Conservation (phyloP, 1,140 invertebrate species). For the Sminthurinus signatus region DNA sequence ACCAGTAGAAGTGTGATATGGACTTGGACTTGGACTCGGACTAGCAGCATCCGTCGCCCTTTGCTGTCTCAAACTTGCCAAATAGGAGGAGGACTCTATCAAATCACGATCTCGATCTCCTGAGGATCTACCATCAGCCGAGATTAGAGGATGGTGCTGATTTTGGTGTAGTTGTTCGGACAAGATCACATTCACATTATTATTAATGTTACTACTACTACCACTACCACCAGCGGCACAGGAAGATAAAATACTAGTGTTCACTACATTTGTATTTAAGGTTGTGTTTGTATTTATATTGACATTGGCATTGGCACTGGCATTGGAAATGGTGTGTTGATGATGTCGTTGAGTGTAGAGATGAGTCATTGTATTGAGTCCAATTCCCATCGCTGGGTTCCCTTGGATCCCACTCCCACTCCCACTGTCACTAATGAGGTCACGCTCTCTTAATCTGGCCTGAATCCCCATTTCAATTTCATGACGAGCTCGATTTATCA, state of each 20-base stretch:
- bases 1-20: too few relatives aligned
- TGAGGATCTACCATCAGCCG: too few relatives aligned
- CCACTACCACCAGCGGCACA: too few relatives aligned
- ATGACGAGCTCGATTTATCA: constrained; percentile 4
- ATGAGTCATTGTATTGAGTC: constrained; percentile 14
- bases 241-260: too few relatives aligned
- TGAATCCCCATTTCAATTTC: constrained; percentile 17
- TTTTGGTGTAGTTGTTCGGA: too few relatives aligned
- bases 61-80: background rate
- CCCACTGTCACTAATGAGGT: background rate
- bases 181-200: too few relatives aligned
- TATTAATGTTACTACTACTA: too few relatives aligned
- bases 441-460: constrained; percentile 5
- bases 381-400: constrained; percentile 14
- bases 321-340: background rate
- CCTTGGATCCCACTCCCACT: background rate
- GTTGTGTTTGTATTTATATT: background rate
- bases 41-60: background rate
- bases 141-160: too few relatives aligned
- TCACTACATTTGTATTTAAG: too few relatives aligned
- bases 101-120: too few relatives aligned
- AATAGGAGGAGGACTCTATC: too few relatives aligned
- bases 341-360: background rate
- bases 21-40: too few relatives aligned
- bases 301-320: background rate